These are phyloP conservation scores for Anoplopoma fimbria DNA, from an alignment of 2,113 vertebrate species.

Conservation along the genomic window DNA sequence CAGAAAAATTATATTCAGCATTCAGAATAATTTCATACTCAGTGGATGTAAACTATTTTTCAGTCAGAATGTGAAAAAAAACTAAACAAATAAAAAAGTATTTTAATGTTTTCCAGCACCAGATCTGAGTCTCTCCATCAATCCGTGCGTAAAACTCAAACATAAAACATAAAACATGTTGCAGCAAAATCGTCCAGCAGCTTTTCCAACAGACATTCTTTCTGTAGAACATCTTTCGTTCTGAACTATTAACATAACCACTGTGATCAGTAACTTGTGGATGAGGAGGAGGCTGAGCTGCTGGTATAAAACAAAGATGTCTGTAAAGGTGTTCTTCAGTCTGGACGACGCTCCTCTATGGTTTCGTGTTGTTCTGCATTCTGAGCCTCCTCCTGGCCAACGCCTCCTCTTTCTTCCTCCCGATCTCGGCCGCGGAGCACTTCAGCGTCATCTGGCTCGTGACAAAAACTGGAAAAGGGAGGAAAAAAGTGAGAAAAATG, in stretches of 20 bases:
- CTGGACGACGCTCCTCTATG: slow-evolving; percentile 19
- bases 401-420: slow-evolving; percentile 93
- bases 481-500: slow-evolving; percentile 62
- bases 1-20: neutral
- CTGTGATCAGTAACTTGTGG: neutral
- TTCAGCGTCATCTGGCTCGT: slow-evolving; percentile 83
- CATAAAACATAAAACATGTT: slow-evolving; percentile 1
- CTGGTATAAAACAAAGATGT: no score
- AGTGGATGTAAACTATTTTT: neutral
- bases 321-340: no score
- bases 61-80: slow-evolving; percentile 7
- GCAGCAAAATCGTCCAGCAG: no score
- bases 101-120: neutral
- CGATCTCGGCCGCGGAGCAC: slow-evolving; percentile 92
- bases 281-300: neutral
- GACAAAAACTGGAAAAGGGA: slow-evolving; percentile 82
- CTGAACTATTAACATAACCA: slow-evolving; percentile 7
- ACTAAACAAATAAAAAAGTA: neutral
- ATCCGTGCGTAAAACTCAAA: neutral
- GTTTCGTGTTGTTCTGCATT: slow-evolving; percentile 78
- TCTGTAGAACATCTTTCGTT: slow-evolving; percentile 7
- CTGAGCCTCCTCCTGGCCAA: slow-evolving; percentile 88
- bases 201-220: neutral
- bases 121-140: neutral
- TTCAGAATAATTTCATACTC: slow-evolving; percentile 6